Evolutionary conservation across 1,140 invertebrate genomes (phyloP).

Genomic region (Trichonephila clavipes): DNA sequence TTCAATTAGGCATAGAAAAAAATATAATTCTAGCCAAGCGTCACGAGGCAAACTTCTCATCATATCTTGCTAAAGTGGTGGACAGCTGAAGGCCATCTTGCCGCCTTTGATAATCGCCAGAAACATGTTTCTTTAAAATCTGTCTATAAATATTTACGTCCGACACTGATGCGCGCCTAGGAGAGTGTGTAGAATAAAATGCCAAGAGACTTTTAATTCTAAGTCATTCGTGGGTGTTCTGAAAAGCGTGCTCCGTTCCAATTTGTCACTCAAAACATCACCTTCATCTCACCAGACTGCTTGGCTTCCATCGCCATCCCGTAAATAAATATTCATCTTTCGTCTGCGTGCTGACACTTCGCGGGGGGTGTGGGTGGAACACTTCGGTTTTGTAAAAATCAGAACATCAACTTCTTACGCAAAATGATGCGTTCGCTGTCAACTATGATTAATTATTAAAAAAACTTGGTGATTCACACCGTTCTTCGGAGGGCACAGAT

Average conservation of each 20-base stretch:
- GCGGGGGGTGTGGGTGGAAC: neutral
- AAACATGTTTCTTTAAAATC: neutral
- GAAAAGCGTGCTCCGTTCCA: neutral
- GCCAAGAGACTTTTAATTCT: neutral
- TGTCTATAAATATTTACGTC: neutral
- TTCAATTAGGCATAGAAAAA: too few relatives aligned
- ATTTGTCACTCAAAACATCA: slow-evolving; percentile 26
- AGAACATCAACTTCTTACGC: neutral
- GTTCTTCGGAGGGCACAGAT: neutral
- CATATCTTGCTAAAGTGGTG: too few relatives aligned
- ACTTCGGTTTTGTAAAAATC: neutral
- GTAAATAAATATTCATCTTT: neutral
- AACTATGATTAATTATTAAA: neutral
- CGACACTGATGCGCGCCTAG: neutral
- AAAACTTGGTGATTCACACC: neutral
- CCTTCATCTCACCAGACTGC: neutral
- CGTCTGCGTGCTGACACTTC: neutral
- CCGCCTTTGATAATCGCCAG: neutral
- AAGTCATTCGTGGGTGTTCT: neutral
- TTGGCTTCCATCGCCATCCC: neutral
- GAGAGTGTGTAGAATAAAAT: neutral
- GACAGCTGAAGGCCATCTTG: neutral
- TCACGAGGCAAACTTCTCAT: too few relatives aligned
- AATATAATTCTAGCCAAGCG: too few relatives aligned
- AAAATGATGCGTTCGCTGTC: neutral